Evolutionary conservation across 2,888 invertebrate species (phyloP).

Genomic region (Drosophila merina): DNA sequence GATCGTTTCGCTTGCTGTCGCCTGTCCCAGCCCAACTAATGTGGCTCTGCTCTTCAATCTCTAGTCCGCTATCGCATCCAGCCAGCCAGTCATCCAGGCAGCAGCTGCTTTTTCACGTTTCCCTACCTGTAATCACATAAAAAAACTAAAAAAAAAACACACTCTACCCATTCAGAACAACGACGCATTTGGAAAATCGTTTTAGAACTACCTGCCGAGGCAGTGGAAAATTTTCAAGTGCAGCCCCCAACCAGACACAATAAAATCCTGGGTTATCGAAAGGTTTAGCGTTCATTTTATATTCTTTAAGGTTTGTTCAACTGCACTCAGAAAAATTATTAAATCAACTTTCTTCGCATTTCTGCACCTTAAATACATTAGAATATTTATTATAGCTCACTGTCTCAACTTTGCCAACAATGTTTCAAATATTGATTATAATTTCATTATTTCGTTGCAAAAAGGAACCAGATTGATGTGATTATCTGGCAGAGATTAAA

Average conservation of each 20-base stretch:
- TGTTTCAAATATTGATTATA: not conserved
- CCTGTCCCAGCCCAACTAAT: constrained; percentile 12
- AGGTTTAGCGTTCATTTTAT: not conserved
- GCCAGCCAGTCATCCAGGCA: constrained; percentile 2
- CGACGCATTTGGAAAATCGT: constrained; percentile 15
- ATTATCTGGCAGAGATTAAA: constrained; percentile 25
- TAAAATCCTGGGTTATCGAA: not conserved
- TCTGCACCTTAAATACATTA: not conserved
- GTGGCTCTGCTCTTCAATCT: too few species aligned
- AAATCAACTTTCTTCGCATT: too few species aligned
- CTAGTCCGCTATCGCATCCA: not conserved
- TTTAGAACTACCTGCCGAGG: constrained; percentile 54
- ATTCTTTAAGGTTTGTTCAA: not conserved
- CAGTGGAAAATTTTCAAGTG: constrained; percentile 58
- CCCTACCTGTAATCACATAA: constrained; percentile 53
- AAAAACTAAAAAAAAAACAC: constrained; percentile 23
- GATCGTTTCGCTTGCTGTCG: constrained; percentile 50
- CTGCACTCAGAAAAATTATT: constrained; percentile 1
- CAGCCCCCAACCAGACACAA: constrained; percentile 19
- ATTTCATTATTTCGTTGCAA: constrained; percentile 4
- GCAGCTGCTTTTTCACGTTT: constrained; percentile 40
- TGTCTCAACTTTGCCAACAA: not conserved
- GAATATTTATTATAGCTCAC: not conserved
- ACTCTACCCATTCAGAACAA: constrained; percentile 34
- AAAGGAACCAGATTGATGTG: not conserved